These are phyloP conservation scores for Sylvia atricapilla DNA, from an alignment of 2,113 vertebrate genomes.

Conservation along the genomic window DNA sequence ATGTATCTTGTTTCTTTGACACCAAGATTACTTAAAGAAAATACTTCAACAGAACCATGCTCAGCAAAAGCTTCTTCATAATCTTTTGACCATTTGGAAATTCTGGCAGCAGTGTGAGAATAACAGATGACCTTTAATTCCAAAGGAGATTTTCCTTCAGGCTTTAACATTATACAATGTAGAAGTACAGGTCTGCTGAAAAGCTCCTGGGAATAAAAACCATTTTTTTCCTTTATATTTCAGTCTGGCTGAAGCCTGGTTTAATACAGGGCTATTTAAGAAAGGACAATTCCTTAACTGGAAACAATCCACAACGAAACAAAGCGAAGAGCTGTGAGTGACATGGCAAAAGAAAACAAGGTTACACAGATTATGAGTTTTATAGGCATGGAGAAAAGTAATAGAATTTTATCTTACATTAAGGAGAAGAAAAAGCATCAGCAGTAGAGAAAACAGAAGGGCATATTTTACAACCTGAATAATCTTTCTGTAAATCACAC, in stretches of 20 bases:
- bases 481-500: not conserved
- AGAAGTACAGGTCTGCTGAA: not conserved
- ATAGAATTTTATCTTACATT: not conserved
- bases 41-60: not conserved
- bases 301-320: not conserved
- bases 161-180: not conserved
- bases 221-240: not conserved
- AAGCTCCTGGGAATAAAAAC: not conserved
- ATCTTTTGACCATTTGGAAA: not conserved
- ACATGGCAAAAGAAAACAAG: not conserved
- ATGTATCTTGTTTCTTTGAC: not conserved
- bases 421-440: not conserved
- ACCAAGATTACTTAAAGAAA: not conserved
- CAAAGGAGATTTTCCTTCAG: not conserved
- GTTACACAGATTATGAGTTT: not conserved
- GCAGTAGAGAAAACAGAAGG: not conserved
- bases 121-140: not conserved
- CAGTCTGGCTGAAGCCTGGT: not conserved
- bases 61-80: not conserved
- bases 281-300: not conserved
- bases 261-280: not conserved
- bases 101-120: not conserved
- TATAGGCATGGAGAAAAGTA: not conserved
- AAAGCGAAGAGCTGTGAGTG: not conserved
- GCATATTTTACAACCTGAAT: not conserved